Base-by-base conservation (phyloP, 2,113 vertebrate species). In the Stegastes partitus region DNA sequence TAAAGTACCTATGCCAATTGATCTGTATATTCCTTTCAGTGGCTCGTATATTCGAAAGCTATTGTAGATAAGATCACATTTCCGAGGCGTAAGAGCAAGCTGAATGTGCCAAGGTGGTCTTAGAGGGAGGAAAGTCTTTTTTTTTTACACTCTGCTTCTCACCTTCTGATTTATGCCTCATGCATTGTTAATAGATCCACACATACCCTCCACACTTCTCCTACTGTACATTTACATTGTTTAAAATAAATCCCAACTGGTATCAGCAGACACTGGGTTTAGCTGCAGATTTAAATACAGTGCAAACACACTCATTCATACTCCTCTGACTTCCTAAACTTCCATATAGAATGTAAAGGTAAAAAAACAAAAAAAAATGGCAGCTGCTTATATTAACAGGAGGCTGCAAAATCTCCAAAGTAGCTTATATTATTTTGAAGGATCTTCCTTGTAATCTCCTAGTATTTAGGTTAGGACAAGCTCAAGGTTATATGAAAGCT, bases 101-200 rank as follows among this genome's bases (percentile, higher is more conserved):
- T 49, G 59, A 26, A 65, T 53, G 76, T 62, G 64, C 62, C n/a
- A 26, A 45, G 68, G 62, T 79, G 62, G 57, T 79, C 68, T 63
- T 53, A 55, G 68, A 71, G 49, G 25, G 54, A 49, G 39, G 61
- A 70, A 68, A 56, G 67, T 61, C 55, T 67, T 47, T 2, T 44
- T 63, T 68, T 82, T 83, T 85, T 77, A n/a, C 64, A 71, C 62
- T 76, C 23, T 74, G 56, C 70, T 55, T 74, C 49, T 74, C 44
- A 80, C 71, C 70, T 71, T 90, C 86, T 83, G 74, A 90, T 88
- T 86, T 74, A 79, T 68, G 37, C 54, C 74, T 87, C 68, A 87
- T 93, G 50, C 78, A 88, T 91, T 79, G 57, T 85, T 81, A 75
- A 85, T 61, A 37, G 37, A 56, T 18, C 25, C 54, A 44, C 70